Percentiles rank a stretch among this genome's conserved stretches.
Conservation (phyloP, 2,797 vertebrate species). For the Dallia pectoralis region DNA sequence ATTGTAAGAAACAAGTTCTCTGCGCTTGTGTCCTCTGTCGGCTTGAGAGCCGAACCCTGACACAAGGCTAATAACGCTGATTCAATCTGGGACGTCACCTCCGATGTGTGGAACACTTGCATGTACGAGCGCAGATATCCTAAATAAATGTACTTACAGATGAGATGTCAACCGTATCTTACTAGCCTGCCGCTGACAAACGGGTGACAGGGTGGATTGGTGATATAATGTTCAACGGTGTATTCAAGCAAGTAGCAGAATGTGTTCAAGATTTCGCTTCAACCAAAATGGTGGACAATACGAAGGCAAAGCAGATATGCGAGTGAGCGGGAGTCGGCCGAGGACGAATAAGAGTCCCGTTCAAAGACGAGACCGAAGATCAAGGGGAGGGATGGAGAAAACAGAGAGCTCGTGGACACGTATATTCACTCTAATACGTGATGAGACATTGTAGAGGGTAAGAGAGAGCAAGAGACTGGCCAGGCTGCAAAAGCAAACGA, state of each 20-base stretch:
- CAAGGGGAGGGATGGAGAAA: not conserved
- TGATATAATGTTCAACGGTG: constrained; percentile 42
- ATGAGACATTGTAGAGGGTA: not conserved
- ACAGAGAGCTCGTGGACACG: constrained; percentile 1
- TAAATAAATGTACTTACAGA: not conserved
- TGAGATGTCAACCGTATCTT: constrained; percentile 32
- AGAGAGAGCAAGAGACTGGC: not conserved
- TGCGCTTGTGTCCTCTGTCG: too few species aligned
- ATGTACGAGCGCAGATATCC: too few species aligned
- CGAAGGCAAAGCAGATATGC: constrained; percentile 1
- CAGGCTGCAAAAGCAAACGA: constrained; percentile 37
- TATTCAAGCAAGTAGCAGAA: constrained; percentile 51
- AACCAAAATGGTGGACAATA: constrained; percentile 13
- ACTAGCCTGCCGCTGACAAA: constrained; percentile 47
- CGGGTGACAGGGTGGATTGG: constrained; percentile 21
- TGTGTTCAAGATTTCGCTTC: constrained; percentile 31
- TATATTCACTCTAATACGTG: not conserved
- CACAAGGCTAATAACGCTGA: too few species aligned
- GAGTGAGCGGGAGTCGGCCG: constrained; percentile 1
- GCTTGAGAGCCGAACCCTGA: too few species aligned
- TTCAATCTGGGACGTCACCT: too few species aligned
- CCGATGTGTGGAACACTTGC: too few species aligned
- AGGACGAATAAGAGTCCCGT: not conserved
- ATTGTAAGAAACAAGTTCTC: too few species aligned
- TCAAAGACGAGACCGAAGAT: not conserved